Percentiles rank a stretch among this genome's conserved stretches.
Conservation (phyloP, 2,113 vertebrate genomes). For the Scopus umbretta region DNA sequence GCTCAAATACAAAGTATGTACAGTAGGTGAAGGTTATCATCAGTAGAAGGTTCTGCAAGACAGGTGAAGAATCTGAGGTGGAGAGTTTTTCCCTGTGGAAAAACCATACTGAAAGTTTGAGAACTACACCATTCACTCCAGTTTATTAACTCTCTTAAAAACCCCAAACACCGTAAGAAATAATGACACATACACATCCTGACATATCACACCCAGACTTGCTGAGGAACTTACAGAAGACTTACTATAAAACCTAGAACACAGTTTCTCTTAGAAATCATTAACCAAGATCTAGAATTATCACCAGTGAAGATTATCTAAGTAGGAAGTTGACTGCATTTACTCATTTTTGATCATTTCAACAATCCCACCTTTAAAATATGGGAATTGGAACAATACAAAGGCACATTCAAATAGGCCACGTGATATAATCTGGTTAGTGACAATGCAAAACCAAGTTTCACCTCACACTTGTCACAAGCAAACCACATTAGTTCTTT, state of each 20-base stretch:
- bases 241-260: background rate
- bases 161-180: background rate
- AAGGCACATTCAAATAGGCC: background rate
- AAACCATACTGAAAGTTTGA: background rate
- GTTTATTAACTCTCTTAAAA: background rate
- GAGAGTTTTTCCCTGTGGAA: background rate
- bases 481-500: background rate
- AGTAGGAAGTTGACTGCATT: background rate
- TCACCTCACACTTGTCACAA: background rate
- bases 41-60: background rate
- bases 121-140: background rate
- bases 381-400: background rate
- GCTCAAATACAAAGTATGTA: background rate
- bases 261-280: background rate
- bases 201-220: background rate
- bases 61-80: background rate
- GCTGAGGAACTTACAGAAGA: background rate
- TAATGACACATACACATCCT: background rate
- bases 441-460: background rate
- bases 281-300: background rate
- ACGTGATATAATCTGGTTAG: background rate
- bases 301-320: background rate
- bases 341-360: background rate
- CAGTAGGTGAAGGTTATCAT: background rate
- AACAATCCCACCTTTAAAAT: background rate